Evolutionary conservation across 2,113 vertebrate species (phyloP).

Genomic region (Pedetes capensis): DNA sequence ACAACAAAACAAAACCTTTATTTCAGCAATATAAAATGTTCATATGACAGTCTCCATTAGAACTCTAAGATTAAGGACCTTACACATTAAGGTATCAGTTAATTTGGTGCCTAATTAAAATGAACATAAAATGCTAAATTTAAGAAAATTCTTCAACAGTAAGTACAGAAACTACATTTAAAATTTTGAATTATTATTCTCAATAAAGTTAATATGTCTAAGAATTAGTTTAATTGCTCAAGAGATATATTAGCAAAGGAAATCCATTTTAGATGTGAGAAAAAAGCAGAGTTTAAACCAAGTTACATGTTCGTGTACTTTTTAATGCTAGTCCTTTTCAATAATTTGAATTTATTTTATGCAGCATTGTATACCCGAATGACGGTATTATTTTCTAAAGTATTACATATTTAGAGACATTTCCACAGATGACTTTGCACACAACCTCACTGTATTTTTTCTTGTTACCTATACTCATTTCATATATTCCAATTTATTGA

Average conservation of each 20-base stretch:
- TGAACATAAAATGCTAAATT: neutral
- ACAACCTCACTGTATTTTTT: neutral
- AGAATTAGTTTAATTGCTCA: slow-evolving; percentile 20
- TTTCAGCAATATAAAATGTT: neutral
- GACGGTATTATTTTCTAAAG: neutral
- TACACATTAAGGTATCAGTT: neutral
- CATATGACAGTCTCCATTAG: neutral
- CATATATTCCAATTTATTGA: neutral
- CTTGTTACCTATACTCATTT: neutral
- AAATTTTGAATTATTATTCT: slow-evolving; percentile 32
- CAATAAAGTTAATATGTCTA: neutral
- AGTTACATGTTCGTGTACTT: neutral
- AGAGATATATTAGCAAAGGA: neutral
- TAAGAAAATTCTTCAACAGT: neutral
- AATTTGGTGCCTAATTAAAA: slow-evolving; percentile 31
- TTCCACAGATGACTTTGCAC: neutral
- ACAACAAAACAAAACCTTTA: too few species aligned
- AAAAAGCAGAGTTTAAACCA: neutral
- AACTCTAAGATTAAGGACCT: slow-evolving; percentile 6
- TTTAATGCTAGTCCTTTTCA: neutral
- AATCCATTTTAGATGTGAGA: neutral
- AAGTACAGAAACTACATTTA: neutral
- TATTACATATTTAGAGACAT: neutral
- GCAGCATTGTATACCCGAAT: neutral
- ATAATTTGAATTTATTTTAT: slow-evolving; percentile 1